phyloP scores from a whole-genome alignment of 1,140 invertebrate genomes.

The Drosophila albomicans region DNA sequence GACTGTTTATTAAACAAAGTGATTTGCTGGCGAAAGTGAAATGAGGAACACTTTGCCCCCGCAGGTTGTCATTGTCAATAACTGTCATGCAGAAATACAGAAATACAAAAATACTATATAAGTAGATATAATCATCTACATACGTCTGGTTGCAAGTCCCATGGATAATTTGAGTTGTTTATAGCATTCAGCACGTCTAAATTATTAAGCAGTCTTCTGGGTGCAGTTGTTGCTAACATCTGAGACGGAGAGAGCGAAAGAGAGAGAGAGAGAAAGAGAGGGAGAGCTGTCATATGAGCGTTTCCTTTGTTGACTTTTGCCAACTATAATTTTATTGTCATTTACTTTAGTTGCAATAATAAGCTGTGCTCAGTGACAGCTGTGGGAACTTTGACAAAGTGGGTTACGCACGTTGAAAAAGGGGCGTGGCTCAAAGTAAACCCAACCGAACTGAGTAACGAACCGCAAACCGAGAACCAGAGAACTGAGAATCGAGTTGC shows the following conservation, averaged over 20 bases:
- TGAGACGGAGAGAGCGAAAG: too few species aligned
- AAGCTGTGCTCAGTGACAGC: constrained; percentile 33
- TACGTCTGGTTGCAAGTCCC: not conserved
- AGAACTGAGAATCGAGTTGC: not conserved
- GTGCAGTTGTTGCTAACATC: not conserved
- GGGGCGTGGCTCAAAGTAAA: not conserved
- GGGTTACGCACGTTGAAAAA: constrained; percentile 8
- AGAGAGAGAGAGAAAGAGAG: not conserved
- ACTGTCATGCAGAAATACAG: constrained; percentile 3
- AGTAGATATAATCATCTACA: constrained; percentile 3
- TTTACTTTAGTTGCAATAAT: constrained; percentile 34
- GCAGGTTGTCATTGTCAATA: not conserved
- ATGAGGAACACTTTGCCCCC: not conserved
- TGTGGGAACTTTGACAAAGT: constrained; percentile 54
- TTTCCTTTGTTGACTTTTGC: constrained; percentile 29
- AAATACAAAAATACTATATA: too few species aligned
- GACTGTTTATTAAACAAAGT: not conserved
- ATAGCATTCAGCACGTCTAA: constrained; percentile 2
- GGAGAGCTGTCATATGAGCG: constrained; percentile 3
- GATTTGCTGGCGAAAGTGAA: constrained; percentile 1
- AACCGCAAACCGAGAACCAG: not conserved
- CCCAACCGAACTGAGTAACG: not conserved
- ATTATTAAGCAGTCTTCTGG: constrained; percentile 14
- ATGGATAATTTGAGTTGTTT: not conserved
- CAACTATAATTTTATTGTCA: constrained; percentile 46